Evolutionary conservation across 2,888 invertebrate species (phyloP), one percentile per base, ranked within the genome.

Genomic region (Cataglyphis rosenhaueri): DNA sequence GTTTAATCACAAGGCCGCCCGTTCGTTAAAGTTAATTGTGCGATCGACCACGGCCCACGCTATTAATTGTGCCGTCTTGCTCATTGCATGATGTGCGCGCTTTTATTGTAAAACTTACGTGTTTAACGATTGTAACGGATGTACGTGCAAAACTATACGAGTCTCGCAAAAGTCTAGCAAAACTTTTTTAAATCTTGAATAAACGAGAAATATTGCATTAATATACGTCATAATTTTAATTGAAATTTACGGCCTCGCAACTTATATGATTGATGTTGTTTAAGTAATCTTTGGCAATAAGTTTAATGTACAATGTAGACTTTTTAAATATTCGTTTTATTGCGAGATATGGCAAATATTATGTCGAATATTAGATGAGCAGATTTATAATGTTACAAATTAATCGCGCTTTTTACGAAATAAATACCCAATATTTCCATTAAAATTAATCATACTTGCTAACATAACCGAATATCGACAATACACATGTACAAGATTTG

Each of bases 11-110:
- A 92, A 94, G 93, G 93, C 92, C 93, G 93, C 88, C 75, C 91
- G 92, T 94, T 94, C 93, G 93, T 94, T 94, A 93, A 93, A 94
- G 92, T 93, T 94, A 93, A 94, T 93, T 94, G 94, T 92, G 91
- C 90, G 90, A 91, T 90, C 92, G 93, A 90, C 91, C 92, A 87
- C 91, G 91, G 91, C 91, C 92, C 91, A 91, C 92, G 91, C 89
- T 84, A 88, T 89, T 89, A 92, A 93, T 93, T 93, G 92, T 92
- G 89, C 88, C 90, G 92, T 92, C 90, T 83, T 82, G 83, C 75
- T 79, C 81, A 86, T 78, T 84, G 84, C 87, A 75, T 82, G 62
- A 81, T 64, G 84, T 59, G 70, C 88, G 75, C 83, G 81, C 85
- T 89, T 89, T 89, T 89, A 84, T 84, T 85, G 83, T 52, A 41